Conservation (phyloP, 1,140 invertebrate genomes). For the Dendroctonus ponderosae region DNA sequence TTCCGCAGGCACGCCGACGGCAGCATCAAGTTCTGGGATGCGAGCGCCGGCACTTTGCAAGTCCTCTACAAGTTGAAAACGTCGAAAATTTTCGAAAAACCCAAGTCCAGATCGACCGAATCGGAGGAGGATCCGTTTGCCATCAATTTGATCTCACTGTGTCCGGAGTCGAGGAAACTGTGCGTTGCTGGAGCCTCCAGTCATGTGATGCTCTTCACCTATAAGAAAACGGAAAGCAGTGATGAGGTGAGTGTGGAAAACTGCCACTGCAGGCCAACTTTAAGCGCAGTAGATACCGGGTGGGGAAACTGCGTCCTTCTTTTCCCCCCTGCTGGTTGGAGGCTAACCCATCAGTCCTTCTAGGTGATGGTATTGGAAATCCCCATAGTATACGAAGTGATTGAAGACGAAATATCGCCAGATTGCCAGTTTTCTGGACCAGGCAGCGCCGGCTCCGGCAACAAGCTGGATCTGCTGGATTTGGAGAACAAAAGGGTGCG, state of each 20-base stretch:
- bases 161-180: conserved; percentile 87
- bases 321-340: too few relatives aligned
- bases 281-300: too few relatives aligned
- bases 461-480: conserved; percentile 57
- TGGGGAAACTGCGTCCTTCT: too few relatives aligned
- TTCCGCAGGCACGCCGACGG: conserved; percentile 88
- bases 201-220: conserved; percentile 94
- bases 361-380: conserved; percentile 76
- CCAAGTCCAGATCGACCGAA: conserved; percentile 53
- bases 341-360: too few relatives aligned
- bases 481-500: conserved; percentile 59
- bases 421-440: conserved; percentile 73
- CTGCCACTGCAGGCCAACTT: conserved; percentile 54
- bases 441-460: conserved; percentile 51
- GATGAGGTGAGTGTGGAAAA: conserved; percentile 67
- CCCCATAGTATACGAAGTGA: conserved; percentile 79
- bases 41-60: conserved; percentile 87
- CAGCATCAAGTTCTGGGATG: conserved; percentile 97
- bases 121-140: conserved; percentile 84
- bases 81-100: conserved; percentile 89
- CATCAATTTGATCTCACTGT: conserved; percentile 89
- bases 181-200: conserved; percentile 85
- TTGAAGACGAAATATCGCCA: conserved; percentile 73
- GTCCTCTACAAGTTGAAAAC: conserved; percentile 98
- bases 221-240: conserved; percentile 84